Evolutionary conservation across 1,140 invertebrate genomes (phyloP).

Genomic region (Hylyphantes graminicola): DNA sequence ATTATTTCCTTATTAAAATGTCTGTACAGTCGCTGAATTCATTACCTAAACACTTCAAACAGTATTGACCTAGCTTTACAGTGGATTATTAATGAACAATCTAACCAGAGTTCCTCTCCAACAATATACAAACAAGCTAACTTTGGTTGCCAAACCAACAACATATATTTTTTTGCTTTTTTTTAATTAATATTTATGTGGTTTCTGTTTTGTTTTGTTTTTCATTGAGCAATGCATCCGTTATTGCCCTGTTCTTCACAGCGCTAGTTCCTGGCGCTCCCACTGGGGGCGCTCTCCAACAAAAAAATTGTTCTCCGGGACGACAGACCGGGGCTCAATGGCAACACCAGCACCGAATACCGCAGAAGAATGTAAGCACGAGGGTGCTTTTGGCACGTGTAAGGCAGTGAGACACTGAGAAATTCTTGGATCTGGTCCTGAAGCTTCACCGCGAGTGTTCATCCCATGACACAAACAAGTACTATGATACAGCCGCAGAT

Average conservation of each 20-base stretch:
- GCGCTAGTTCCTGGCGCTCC: conserved; percentile 38
- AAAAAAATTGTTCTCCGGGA: background rate
- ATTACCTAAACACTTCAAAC: conserved; percentile 61
- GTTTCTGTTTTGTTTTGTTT: conserved; percentile 58
- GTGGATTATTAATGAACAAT: conserved; percentile 58
- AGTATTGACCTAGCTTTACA: conserved; percentile 61
- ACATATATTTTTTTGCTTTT: conserved; percentile 49
- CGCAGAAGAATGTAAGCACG: conserved; percentile 56
- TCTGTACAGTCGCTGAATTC: conserved; percentile 58
- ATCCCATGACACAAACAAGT: conserved; percentile 31
- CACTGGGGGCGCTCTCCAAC: conserved; percentile 13
- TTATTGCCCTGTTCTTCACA: conserved; percentile 60
- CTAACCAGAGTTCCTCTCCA: conserved; percentile 59
- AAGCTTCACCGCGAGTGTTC: conserved; percentile 49
- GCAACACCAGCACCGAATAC: conserved; percentile 58
- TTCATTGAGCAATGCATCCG: conserved; percentile 62
- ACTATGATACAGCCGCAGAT: conserved; percentile 8
- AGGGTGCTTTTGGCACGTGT: conserved; percentile 61
- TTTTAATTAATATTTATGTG: conserved; percentile 21
- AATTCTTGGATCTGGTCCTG: conserved; percentile 55
- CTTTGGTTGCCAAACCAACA: conserved; percentile 57
- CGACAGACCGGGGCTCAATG: conserved; percentile 13
- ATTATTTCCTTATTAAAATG: conserved; percentile 57
- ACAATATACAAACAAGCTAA: conserved; percentile 61
- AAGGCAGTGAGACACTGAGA: conserved; percentile 62